Conservation (phyloP, 2,888 invertebrate species). For the Dynastes tityus region DNA sequence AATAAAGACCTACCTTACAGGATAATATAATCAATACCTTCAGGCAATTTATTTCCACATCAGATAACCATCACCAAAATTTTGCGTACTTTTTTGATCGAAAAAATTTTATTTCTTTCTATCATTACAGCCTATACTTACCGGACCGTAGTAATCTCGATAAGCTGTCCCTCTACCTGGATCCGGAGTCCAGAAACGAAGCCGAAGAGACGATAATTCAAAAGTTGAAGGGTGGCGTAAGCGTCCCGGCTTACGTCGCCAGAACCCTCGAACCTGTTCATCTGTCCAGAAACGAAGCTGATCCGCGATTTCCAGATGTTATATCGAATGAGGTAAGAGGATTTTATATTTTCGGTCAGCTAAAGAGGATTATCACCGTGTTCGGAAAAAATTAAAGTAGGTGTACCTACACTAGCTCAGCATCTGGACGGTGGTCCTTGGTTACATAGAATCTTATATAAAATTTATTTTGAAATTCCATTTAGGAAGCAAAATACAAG, state of each 20-base stretch:
- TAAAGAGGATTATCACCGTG: constrained; percentile 22
- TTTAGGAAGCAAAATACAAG: too few species aligned
- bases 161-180: constrained; percentile 67
- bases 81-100: not conserved
- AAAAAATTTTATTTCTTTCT: not conserved
- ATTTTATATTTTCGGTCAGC: constrained; percentile 26
- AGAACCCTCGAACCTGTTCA: constrained; percentile 71
- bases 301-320: constrained; percentile 73
- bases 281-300: constrained; percentile 69
- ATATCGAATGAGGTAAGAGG: constrained; percentile 65
- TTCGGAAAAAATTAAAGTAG: not conserved
- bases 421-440: too few species aligned
- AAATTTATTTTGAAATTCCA: too few species aligned
- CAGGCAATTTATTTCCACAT: too few species aligned
- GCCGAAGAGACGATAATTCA: constrained; percentile 64
- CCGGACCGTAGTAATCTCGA: constrained; percentile 70
- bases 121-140: constrained; percentile 72
- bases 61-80: not conserved
- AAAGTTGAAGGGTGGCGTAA: constrained; percentile 61
- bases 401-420: too few species aligned
- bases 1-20: too few species aligned
- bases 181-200: constrained; percentile 64
- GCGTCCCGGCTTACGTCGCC: constrained; percentile 68
- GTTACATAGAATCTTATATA: too few species aligned
- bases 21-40: too few species aligned